Conservation (phyloP, 2,888 invertebrate species). For the Orthosia cruda region DNA sequence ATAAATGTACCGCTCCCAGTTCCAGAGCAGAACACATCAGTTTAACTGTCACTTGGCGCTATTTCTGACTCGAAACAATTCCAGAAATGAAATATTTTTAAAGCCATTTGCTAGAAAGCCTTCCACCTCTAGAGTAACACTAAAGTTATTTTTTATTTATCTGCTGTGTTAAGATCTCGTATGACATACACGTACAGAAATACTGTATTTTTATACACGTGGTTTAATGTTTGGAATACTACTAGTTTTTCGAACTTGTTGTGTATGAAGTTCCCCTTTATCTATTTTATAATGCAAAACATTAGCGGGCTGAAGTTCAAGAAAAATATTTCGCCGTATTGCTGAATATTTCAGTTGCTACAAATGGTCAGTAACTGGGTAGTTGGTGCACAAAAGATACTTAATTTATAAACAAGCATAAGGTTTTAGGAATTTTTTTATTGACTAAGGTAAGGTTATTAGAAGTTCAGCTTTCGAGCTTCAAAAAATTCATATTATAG, state of each 20-base stretch:
- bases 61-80: slow-evolving; percentile 88
- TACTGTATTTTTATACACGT: slow-evolving; percentile 38
- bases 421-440: not conserved
- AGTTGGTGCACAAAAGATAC: not conserved
- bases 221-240: slow-evolving; percentile 24
- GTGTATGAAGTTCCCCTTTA: not conserved
- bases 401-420: not conserved
- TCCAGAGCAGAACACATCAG: slow-evolving; percentile 84
- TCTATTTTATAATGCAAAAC: slow-evolving; percentile 6
- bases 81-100: slow-evolving; percentile 90
- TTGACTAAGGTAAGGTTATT: too few relatives aligned
- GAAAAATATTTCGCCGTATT: not conserved
- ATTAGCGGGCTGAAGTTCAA: slow-evolving; percentile 13
- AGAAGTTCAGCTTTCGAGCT: too few relatives aligned
- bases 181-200: slow-evolving; percentile 37
- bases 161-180: slow-evolving; percentile 45
- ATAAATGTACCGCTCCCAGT: slow-evolving; percentile 85
- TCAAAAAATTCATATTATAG: not conserved
- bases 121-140: slow-evolving; percentile 79
- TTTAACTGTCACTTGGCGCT: slow-evolving; percentile 88
- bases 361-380: not conserved
- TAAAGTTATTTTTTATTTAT: slow-evolving; percentile 84
- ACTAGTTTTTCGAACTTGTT: slow-evolving; percentile 26
- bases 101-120: slow-evolving; percentile 89
- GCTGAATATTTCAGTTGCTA: slow-evolving; percentile 1